phyloP scores from a whole-genome alignment of 2,113 vertebrate species.

The Arizona elegans region DNA sequence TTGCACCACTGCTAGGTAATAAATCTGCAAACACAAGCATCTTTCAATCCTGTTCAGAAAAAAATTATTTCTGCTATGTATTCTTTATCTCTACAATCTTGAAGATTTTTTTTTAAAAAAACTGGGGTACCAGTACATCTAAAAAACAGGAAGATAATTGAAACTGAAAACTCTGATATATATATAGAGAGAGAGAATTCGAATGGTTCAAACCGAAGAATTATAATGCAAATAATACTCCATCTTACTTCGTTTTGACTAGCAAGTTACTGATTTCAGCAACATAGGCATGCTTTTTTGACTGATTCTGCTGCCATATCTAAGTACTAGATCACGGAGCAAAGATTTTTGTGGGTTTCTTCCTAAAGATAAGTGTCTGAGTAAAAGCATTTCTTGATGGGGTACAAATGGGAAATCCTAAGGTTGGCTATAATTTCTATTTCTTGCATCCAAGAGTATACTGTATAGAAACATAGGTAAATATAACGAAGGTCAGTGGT shows the following conservation, averaged over 20 bases:
- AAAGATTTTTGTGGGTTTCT: background rate
- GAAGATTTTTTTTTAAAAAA: background rate
- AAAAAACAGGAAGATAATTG: conserved; percentile 40
- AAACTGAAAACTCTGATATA: conserved; percentile 33
- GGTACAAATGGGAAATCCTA: background rate
- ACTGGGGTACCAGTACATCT: conserved; percentile 12
- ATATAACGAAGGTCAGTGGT: too few relatives aligned
- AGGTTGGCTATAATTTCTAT: background rate
- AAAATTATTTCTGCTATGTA: background rate
- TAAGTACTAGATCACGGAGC: conserved; percentile 15
- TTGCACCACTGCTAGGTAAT: background rate
- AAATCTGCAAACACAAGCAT: conserved; percentile 16
- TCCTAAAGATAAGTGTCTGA: background rate
- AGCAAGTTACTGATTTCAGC: background rate
- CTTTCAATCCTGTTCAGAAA: background rate
- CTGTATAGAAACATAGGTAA: too few relatives aligned
- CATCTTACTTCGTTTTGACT: background rate
- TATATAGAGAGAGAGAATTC: conserved; percentile 34
- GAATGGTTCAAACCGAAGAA: conserved; percentile 41
- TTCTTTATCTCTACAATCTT: background rate
- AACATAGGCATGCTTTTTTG: background rate
- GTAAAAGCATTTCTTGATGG: background rate
- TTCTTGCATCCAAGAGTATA: background rate
- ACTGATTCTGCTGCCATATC: background rate
- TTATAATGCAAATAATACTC: conserved; percentile 38